Percentiles rank a stretch among this genome's conserved stretches.
Evolutionary conservation across 1,140 invertebrate species (phyloP).

Genomic region (Drosophila pandora): DNA sequence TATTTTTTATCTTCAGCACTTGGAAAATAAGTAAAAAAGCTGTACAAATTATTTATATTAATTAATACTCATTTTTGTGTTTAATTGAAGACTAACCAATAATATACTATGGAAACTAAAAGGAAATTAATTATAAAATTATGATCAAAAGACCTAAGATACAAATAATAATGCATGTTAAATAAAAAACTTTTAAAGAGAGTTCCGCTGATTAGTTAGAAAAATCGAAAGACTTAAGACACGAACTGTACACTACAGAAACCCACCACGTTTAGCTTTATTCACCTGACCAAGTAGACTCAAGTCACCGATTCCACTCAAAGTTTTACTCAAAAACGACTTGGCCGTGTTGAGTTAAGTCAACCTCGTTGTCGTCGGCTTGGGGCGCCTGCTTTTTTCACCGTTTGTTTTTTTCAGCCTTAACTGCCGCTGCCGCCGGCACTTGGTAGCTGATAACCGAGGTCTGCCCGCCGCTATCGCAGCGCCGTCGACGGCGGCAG

Average conservation of each 20-base stretch:
- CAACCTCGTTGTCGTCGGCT: slow-evolving; percentile 41
- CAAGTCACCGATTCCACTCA: slow-evolving; percentile 33
- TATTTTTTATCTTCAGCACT: too few species aligned
- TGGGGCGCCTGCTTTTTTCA: slow-evolving; percentile 51
- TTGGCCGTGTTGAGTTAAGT: slow-evolving; percentile 12
- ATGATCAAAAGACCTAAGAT: neutral
- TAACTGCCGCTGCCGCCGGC: slow-evolving; percentile 51
- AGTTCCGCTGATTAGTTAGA: too few species aligned
- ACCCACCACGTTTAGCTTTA: slow-evolving; percentile 19
- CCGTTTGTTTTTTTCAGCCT: slow-evolving; percentile 32
- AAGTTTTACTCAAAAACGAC: slow-evolving; percentile 59
- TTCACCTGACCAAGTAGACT: slow-evolving; percentile 29
- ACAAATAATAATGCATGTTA: neutral
- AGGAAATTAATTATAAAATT: too few species aligned
- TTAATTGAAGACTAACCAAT: too few species aligned
- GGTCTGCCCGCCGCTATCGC: slow-evolving; percentile 21
- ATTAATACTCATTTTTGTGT: too few species aligned
- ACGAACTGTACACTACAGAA: slow-evolving; percentile 43
- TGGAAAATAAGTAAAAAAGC: too few species aligned
- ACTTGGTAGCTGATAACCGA: slow-evolving; percentile 59
- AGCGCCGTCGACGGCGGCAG: slow-evolving; percentile 26
- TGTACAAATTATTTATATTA: too few species aligned
- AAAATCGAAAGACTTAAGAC: slow-evolving; percentile 59
- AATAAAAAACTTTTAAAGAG: too few species aligned
- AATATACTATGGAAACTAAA: too few species aligned